Percentiles rank a stretch among this genome's conserved stretches.
Conservation (phyloP, 2,113 vertebrate species). For the Haemorhous mexicanus region DNA sequence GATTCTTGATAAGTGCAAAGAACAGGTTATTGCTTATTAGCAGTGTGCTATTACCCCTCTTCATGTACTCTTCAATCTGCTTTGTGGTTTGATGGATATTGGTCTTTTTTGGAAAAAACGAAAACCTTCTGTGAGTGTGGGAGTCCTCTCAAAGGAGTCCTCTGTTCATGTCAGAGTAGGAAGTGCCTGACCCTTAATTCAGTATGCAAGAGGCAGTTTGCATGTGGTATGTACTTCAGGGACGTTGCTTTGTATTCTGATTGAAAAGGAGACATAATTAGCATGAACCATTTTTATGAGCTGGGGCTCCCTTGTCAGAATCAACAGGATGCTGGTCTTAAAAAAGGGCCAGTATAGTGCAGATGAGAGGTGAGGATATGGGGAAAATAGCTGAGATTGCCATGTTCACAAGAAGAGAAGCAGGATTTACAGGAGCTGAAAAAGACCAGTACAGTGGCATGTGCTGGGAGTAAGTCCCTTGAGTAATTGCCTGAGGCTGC, state of each 20-base stretch:
- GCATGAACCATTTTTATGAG: neutral
- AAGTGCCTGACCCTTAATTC: neutral
- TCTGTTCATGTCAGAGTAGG: neutral
- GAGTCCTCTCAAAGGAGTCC: neutral
- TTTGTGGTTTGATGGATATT: neutral
- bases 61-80: neutral
- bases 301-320: neutral
- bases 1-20: neutral
- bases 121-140: neutral
- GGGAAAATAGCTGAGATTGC: neutral
- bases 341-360: neutral
- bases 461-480: neutral
- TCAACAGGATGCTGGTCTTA: neutral
- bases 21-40: neutral
- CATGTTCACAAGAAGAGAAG: neutral
- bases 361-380: neutral
- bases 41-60: neutral
- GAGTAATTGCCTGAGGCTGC: neutral
- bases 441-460: neutral
- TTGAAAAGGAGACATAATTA: neutral
- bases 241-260: neutral
- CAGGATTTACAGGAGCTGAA: neutral
- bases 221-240: neutral
- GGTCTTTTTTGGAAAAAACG: neutral
- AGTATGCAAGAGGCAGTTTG: neutral